phyloP scores from a whole-genome alignment of 2,888 invertebrate species.

The Tetragonula carbonaria region DNA sequence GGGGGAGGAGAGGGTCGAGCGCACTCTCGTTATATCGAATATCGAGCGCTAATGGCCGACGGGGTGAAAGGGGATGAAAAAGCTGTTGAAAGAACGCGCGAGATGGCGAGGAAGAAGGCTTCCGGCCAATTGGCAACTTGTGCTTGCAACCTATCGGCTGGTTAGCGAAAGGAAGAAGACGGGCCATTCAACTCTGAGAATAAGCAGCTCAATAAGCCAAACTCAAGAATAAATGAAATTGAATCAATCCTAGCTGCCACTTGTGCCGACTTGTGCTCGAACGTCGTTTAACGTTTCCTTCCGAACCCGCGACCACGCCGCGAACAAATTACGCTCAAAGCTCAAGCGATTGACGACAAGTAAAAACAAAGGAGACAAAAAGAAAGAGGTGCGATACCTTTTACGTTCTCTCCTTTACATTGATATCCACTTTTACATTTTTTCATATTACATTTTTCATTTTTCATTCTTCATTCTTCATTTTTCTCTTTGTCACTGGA shows the following conservation, averaged over 20 bases:
- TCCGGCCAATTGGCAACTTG: conserved; percentile 65
- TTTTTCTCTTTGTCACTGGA: background rate
- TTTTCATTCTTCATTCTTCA: background rate
- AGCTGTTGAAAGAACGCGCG: conserved; percentile 54
- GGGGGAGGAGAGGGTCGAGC: conserved; percentile 1
- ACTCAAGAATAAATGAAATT: conserved; percentile 74
- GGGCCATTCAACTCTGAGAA: conserved; percentile 59
- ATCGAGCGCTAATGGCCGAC: conserved; percentile 56
- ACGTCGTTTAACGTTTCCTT: conserved; percentile 42
- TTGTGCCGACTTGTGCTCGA: conserved; percentile 32
- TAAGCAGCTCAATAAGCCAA: conserved; percentile 45
- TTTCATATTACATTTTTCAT: no score
- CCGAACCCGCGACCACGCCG: conserved; percentile 13
- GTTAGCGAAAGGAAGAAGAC: conserved; percentile 67
- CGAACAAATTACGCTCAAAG: conserved; percentile 20
- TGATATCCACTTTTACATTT: no score
- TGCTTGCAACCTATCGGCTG: conserved; percentile 57
- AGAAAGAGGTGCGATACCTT: background rate
- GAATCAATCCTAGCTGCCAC: conserved; percentile 68
- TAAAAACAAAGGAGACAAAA: background rate
- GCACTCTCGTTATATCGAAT: conserved; percentile 52
- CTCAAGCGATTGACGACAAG: no score
- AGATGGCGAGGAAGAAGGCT: conserved; percentile 56
- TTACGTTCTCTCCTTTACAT: no score
- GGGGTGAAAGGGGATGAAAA: conserved; percentile 65